These are phyloP conservation scores for Uloborus diversus DNA, from an alignment of 1,140 invertebrate genomes.

Conservation along the genomic window DNA sequence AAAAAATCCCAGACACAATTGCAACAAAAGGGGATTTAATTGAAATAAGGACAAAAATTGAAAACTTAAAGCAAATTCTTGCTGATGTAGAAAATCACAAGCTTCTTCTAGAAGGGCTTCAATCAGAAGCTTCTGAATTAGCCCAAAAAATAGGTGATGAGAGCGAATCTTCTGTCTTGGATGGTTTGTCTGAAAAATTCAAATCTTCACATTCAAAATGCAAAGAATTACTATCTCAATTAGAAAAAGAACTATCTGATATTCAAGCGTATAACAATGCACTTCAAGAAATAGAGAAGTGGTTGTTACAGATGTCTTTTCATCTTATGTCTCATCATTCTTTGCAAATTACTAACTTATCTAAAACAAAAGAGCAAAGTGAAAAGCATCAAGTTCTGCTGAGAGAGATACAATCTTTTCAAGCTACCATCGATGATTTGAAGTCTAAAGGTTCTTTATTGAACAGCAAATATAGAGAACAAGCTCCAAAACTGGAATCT, in stretches of 20 bases:
- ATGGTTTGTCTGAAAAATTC: conserved; percentile 23
- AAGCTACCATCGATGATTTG: conserved; percentile 81
- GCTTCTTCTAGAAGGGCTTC: conserved; percentile 76
- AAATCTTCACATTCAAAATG: not conserved
- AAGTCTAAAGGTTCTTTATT: conserved; percentile 85
- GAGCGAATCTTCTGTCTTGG: conserved; percentile 72
- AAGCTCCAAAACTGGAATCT: conserved; percentile 75
- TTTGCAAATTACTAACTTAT: conserved; percentile 84
- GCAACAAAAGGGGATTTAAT: conserved; percentile 83
- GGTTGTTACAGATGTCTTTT: conserved; percentile 93
- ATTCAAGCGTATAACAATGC: conserved; percentile 87
- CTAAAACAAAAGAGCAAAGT: conserved; percentile 90
- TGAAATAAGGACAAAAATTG: conserved; percentile 89
- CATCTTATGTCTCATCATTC: conserved; percentile 96
- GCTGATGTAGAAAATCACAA: conserved; percentile 79
- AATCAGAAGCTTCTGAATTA: conserved; percentile 77
- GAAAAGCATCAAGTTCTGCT: conserved; percentile 79
- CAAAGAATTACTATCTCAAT: conserved; percentile 62
- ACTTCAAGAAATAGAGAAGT: conserved; percentile 94
- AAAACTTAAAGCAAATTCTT: conserved; percentile 79
- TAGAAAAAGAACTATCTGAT: conserved; percentile 77
- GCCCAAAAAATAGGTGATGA: conserved; percentile 75
- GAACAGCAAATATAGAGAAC: conserved; percentile 79
- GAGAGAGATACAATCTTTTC: conserved; percentile 86
- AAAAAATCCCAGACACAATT: conserved; percentile 71